phyloP scores from a whole-genome alignment of 2,888 invertebrate genomes.

The Rhyacophila evoluta region DNA sequence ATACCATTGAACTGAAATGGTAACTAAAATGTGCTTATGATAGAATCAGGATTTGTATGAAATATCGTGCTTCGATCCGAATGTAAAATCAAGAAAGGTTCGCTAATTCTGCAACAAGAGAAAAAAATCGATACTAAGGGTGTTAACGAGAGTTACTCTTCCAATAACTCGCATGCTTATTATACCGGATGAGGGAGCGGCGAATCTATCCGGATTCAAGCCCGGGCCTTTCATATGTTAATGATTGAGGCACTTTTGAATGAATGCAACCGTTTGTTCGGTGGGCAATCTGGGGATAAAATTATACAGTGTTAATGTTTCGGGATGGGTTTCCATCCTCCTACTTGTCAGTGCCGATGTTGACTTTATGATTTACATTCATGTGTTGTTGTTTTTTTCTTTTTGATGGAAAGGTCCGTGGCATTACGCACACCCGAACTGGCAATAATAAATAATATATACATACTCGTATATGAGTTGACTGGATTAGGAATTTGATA shows the following conservation, averaged over 20 bases:
- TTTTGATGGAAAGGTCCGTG: too few relatives aligned
- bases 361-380: not conserved
- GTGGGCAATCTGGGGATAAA: not conserved
- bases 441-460: too few relatives aligned
- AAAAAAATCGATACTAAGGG: not conserved
- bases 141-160: constrained; percentile 2
- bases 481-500: too few relatives aligned
- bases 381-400: too few relatives aligned
- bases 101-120: not conserved
- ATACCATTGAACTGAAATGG: too few relatives aligned
- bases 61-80: too few relatives aligned
- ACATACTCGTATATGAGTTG: too few relatives aligned
- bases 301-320: constrained; percentile 8
- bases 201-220: not conserved
- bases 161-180: constrained; percentile 8
- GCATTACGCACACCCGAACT: too few relatives aligned
- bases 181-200: constrained; percentile 22
- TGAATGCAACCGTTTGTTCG: constrained; percentile 18
- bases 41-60: too few relatives aligned
- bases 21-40: too few relatives aligned
- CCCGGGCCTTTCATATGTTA: constrained; percentile 3
- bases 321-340: constrained; percentile 5
- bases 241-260: not conserved
- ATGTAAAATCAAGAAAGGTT: too few relatives aligned
- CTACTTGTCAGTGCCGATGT: constrained; percentile 7